Percentiles rank a stretch among this genome's conserved stretches.
phyloP scores from a whole-genome alignment of 2,113 vertebrate species.

The Condylura cristata region DNA sequence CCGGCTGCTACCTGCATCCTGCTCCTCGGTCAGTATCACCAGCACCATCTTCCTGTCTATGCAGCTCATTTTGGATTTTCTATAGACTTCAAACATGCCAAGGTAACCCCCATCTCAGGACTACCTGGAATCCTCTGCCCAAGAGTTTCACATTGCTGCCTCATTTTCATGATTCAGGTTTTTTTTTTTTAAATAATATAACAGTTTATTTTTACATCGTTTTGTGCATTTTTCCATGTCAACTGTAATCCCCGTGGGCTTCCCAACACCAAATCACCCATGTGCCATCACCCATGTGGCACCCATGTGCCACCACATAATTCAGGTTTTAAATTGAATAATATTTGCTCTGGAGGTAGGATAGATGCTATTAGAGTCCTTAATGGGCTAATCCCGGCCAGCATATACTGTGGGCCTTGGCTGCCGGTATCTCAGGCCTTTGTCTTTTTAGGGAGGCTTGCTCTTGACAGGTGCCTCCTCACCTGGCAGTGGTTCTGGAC shows the following conservation, averaged over 20 bases:
- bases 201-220: no score
- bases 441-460: not conserved
- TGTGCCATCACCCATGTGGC: no score
- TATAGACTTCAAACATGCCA: not conserved
- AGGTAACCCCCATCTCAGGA: not conserved
- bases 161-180: not conserved
- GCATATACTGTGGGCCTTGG: not conserved
- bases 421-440: not conserved
- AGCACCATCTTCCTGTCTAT: not conserved
- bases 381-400: no score
- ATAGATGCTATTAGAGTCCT: not conserved
- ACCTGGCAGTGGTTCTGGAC: not conserved
- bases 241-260: no score
- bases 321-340: not conserved
- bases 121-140: not conserved
- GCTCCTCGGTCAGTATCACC: not conserved
- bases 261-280: no score
- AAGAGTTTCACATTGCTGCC: not conserved
- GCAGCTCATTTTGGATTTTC: not conserved
- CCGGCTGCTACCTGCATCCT: accelerated
- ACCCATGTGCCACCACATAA: no score
- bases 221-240: no score
- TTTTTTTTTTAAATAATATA: no score
- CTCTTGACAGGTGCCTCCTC: not conserved
- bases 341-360: not conserved